These are phyloP conservation scores for Brachionichthys hirsutus DNA, from an alignment of 2,113 vertebrate genomes.

Conservation along the genomic window DNA sequence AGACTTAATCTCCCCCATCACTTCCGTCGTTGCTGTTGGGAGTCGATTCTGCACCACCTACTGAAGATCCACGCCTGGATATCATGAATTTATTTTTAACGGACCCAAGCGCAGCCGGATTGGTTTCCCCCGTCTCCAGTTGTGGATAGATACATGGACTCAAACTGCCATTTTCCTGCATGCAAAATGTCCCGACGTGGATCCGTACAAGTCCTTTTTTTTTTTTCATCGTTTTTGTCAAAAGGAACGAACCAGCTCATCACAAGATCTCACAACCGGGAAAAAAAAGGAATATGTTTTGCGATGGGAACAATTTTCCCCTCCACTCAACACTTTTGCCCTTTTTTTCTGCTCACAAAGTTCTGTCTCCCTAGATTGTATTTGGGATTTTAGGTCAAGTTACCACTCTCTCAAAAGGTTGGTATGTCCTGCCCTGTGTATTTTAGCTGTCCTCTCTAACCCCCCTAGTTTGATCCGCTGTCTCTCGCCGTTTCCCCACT, in stretches of 20 bases:
- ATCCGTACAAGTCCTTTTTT: slow-evolving; percentile 41
- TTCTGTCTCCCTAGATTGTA: slow-evolving; percentile 99
- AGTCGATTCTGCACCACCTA: slow-evolving; percentile 9
- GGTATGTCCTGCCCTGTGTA: slow-evolving; percentile 99
- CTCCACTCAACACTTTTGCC: slow-evolving; percentile 74
- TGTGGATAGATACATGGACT: slow-evolving; percentile 48
- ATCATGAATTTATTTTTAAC: slow-evolving; percentile 20
- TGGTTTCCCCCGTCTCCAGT: neutral
- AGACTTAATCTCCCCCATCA: slow-evolving; percentile 19
- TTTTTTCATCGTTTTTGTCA: slow-evolving; percentile 41
- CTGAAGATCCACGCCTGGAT: slow-evolving; percentile 55
- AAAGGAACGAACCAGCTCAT: slow-evolving; percentile 40
- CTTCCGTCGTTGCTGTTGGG: slow-evolving; percentile 2
- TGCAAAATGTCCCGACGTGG: slow-evolving; percentile 27
- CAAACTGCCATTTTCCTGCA: slow-evolving; percentile 34
- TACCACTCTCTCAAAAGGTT: slow-evolving; percentile 99
- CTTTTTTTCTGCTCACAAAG: slow-evolving; percentile 90
- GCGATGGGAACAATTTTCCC: slow-evolving; percentile 37
- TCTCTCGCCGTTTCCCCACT: slow-evolving; percentile 85
- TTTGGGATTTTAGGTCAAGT: slow-evolving; percentile 99
- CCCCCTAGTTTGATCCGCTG: slow-evolving; percentile 89
- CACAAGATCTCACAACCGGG: slow-evolving; percentile 19
- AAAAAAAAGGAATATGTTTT: slow-evolving; percentile 67
- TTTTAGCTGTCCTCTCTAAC: slow-evolving; percentile 97
- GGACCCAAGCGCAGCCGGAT: slow-evolving; percentile 28